phyloP scores from a whole-genome alignment of 2,888 invertebrate species.

The Lasioglossum calceatum region DNA sequence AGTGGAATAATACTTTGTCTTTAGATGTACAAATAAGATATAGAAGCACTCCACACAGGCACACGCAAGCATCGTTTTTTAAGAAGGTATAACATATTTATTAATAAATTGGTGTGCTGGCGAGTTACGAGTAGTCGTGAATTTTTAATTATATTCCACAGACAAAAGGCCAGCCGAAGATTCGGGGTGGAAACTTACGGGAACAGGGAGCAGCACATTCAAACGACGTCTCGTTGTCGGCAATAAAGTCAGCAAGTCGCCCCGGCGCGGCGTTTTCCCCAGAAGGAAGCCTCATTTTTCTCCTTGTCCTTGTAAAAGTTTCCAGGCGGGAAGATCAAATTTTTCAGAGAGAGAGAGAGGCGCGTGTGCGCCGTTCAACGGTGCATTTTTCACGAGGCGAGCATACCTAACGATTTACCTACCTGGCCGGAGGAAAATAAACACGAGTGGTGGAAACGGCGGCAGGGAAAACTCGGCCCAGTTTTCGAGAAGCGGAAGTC shows the following conservation, averaged over 20 bases:
- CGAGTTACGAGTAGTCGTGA: not conserved
- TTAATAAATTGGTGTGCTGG: not conserved
- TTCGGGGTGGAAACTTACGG: not conserved
- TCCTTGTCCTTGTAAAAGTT: conserved; percentile 2
- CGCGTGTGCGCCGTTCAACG: not conserved
- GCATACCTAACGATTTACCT: conserved; percentile 11
- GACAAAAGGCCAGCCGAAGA: not conserved
- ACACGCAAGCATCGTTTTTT: too few relatives aligned
- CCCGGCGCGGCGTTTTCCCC: not conserved
- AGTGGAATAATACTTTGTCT: not conserved
- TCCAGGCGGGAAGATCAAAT: not conserved
- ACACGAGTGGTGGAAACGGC: not conserved
- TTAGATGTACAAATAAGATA: not conserved
- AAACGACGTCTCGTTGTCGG: not conserved
- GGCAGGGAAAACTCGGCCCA: conserved; percentile 2
- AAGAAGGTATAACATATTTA: not conserved
- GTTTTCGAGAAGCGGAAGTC: conserved; percentile 15
- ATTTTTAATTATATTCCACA: not conserved
- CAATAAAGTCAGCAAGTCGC: not conserved
- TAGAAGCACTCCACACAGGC: not conserved
- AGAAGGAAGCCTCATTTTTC: not conserved
- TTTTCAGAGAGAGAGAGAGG: not conserved
- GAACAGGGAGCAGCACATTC: not conserved
- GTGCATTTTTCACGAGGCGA: not conserved
- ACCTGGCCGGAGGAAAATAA: conserved; percentile 29